Evolutionary conservation across 2,888 invertebrate species (phyloP), one percentile per base, ranked within the genome.

Genomic region (Protodeltote pygarga): DNA sequence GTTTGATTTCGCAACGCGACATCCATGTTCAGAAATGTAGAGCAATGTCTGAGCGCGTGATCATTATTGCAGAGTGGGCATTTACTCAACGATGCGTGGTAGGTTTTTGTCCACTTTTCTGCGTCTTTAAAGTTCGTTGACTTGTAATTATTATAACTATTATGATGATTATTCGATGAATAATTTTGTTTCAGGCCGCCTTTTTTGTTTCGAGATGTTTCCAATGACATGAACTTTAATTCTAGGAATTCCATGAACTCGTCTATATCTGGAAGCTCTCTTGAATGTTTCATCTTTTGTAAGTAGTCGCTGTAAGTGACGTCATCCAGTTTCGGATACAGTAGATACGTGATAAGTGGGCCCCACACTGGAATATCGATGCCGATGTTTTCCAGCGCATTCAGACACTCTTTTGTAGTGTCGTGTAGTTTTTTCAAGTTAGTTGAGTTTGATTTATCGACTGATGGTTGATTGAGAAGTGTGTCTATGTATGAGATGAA

Each of bases 281-380:
- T 24, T 5, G 27, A n/a, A 17, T 39, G 19, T 3, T 29, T 5
- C 6, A 37, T n/a, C 2, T 32, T 11, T 8, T 33, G 27, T 5
- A 38, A 25, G 11, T 49, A 42, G 1, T 50, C 44, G n/a, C 6
- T 34, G 10, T 19, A 37, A 6, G 49, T 42, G 5, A 0, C 9
- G 2, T 10, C 0, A 3, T 50, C 44, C 2, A 49, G 34, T 39
- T 49, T 50, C 16, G 25, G 39, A 3, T 34, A 38, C 39, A 50
- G 29, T 10, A 34, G 5, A 6, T 50, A 38, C 1, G 39, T 39
- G 10, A 50, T 42, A 1, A 48, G 25, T 1, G 35, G 48, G 5
- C 13, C 24, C 49, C 42, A 42, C n/a, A 1, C 9, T 0, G 39
- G 8, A n/a, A 10, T 31, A 5, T 51, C 40, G 3, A 34, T 1